Percentiles rank a stretch among this genome's conserved stretches.
Conservation (phyloP, 2,888 invertebrate species). For the Didymodactylos carnosus region DNA sequence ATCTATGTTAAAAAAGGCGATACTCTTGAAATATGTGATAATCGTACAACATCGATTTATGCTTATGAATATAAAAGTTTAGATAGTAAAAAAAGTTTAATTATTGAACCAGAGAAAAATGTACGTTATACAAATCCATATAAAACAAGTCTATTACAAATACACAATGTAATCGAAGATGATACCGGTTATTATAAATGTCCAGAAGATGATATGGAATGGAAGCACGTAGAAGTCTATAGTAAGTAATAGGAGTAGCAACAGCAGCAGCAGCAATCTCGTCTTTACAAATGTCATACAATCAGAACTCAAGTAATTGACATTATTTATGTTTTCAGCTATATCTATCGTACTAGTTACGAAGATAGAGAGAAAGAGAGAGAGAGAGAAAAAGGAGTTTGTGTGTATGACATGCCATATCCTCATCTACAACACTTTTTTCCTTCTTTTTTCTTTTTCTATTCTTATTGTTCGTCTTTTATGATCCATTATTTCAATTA, state of each 20-base stretch:
- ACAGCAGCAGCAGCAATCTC: too few species aligned
- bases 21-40: neutral
- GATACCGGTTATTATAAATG: neutral
- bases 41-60: neutral
- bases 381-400: neutral
- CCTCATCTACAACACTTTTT: too few species aligned
- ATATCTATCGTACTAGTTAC: too few species aligned
- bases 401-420: neutral
- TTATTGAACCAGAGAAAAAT: neutral
- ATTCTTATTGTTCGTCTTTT: too few species aligned
- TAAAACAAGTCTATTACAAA: neutral
- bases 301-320: too few species aligned
- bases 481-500: too few species aligned
- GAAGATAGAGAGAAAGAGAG: neutral
- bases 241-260: neutral
- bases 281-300: too few species aligned
- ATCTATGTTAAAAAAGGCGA: neutral
- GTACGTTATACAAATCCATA: neutral
- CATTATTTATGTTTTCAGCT: too few species aligned
- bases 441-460: too few species aligned
- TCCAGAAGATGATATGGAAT: neutral
- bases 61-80: neutral
- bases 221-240: neutral
- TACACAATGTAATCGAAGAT: neutral
- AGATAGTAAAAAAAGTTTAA: neutral